phyloP scores from a whole-genome alignment of 2,888 invertebrate species.

The Hololepta plana region DNA sequence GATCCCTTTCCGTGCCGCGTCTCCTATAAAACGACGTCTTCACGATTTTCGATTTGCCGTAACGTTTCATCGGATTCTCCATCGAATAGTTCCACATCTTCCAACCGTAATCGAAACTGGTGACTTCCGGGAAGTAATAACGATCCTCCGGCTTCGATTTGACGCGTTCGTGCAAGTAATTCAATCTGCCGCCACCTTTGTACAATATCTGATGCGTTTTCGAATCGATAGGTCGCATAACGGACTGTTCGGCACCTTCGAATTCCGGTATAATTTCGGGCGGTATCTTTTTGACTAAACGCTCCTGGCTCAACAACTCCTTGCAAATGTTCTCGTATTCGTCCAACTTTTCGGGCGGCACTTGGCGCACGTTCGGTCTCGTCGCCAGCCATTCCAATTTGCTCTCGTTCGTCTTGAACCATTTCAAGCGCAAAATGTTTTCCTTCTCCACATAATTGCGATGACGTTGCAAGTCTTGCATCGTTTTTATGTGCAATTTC shows the following conservation, averaged over 20 bases:
- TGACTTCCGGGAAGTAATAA: conserved; percentile 31
- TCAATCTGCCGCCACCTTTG: conserved; percentile 29
- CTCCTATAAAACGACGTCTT: conserved; percentile 37
- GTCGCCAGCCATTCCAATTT: conserved; percentile 18
- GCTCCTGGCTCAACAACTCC: conserved; percentile 10
- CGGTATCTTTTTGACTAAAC: conserved; percentile 7
- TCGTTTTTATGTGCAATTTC: too few relatives aligned
- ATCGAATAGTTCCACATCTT: conserved; percentile 29
- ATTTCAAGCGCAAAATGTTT: conserved; percentile 19
- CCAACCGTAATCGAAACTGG: conserved; percentile 41
- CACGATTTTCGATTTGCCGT: conserved; percentile 32
- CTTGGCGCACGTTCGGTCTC: conserved; percentile 13
- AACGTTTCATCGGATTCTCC: conserved; percentile 20
- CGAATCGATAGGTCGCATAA: conserved; percentile 35
- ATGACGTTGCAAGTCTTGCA: too few relatives aligned
- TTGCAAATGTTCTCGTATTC: conserved; percentile 14
- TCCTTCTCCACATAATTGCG: too few relatives aligned
- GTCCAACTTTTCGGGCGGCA: conserved; percentile 17
- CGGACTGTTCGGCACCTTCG: conserved; percentile 11
- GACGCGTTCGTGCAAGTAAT: conserved; percentile 31
- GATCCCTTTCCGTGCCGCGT: conserved; percentile 33
- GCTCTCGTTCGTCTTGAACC: conserved; percentile 23
- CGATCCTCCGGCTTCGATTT: conserved; percentile 35
- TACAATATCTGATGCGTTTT: conserved; percentile 15
- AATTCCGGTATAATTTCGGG: conserved; percentile 11